Evolutionary conservation across 1,140 invertebrate genomes (phyloP).

Genomic region (Drosophila kanapiae): DNA sequence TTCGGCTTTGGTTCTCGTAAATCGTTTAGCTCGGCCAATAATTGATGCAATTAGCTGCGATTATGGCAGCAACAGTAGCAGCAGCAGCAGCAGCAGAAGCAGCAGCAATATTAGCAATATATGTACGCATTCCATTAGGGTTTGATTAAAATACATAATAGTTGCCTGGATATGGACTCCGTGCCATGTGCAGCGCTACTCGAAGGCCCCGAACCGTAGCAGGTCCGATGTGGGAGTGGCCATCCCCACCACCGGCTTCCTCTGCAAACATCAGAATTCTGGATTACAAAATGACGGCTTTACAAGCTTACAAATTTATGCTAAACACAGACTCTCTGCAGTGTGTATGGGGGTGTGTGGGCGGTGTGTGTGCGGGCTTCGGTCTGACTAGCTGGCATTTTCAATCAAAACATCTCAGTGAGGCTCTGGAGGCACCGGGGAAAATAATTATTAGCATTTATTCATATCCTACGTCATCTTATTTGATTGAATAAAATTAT

Average conservation of each 20-base stretch:
- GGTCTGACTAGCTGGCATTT: slow-evolving; percentile 32
- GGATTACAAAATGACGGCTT: slow-evolving; percentile 61
- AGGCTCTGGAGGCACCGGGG: slow-evolving; percentile 4
- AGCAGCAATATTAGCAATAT: slow-evolving; percentile 8
- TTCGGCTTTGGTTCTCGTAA: slow-evolving; percentile 21
- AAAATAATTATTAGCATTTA: background rate
- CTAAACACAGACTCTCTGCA: slow-evolving; percentile 22
- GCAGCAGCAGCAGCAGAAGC: background rate
- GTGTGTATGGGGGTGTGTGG: slow-evolving; percentile 4
- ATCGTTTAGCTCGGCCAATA: slow-evolving; percentile 41
- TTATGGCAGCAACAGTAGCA: slow-evolving; percentile 21
- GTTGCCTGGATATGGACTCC: slow-evolving; percentile 35
- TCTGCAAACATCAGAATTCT: slow-evolving; percentile 76
- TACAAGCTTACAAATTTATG: slow-evolving; percentile 58
- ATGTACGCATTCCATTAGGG: slow-evolving; percentile 17
- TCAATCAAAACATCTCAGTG: slow-evolving; percentile 43
- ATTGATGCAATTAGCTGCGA: slow-evolving; percentile 72
- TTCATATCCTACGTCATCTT: too few species aligned
- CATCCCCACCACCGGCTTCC: slow-evolving; percentile 66
- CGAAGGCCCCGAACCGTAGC: slow-evolving; percentile 71
- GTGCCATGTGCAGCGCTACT: slow-evolving; percentile 32
- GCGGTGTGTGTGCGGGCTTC: background rate
- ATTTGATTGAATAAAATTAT: background rate
- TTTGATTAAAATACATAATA: slow-evolving; percentile 39
- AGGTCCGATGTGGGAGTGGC: slow-evolving; percentile 62